Evolutionary conservation across 2,113 vertebrate genomes (phyloP).

Genomic region (Brachypodius melanocephalos): DNA sequence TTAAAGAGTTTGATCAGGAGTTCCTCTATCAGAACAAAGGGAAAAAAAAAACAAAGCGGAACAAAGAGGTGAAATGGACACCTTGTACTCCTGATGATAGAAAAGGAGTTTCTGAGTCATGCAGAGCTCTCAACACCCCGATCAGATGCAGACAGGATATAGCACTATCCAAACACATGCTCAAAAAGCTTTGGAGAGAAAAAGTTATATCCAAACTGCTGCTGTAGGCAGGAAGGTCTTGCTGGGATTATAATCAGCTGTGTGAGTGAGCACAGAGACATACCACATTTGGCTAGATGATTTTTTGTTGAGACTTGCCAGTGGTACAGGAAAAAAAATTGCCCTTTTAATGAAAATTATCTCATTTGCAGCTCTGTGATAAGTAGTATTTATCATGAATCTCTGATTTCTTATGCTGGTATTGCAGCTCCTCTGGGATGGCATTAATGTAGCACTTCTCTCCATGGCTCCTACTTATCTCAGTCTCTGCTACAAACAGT

Average conservation of each 20-base stretch:
- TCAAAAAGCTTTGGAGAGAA: neutral
- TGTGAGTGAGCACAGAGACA: neutral
- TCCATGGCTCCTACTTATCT: neutral
- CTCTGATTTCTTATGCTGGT: neutral
- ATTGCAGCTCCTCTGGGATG: neutral
- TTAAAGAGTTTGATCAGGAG: neutral
- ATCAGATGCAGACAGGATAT: neutral
- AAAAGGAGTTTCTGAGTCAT: neutral
- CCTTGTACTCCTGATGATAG: neutral
- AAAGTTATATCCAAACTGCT: neutral
- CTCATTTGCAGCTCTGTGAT: neutral
- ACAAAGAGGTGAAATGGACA: neutral
- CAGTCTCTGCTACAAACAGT: neutral
- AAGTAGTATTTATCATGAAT: neutral
- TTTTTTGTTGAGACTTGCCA: neutral
- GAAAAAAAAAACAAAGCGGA: neutral
- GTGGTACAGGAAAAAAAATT: neutral
- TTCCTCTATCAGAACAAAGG: neutral
- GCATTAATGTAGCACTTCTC: neutral
- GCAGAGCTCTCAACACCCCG: neutral
- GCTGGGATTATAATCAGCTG: slow-evolving; percentile 18
- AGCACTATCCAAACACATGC: neutral
- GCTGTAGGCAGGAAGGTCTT: neutral
- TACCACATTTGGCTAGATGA: neutral
- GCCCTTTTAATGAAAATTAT: neutral